Evolutionary conservation across 2,797 vertebrate genomes (phyloP), one percentile per base, ranked within the genome.

Genomic region (Taenioides sp.): DNA sequence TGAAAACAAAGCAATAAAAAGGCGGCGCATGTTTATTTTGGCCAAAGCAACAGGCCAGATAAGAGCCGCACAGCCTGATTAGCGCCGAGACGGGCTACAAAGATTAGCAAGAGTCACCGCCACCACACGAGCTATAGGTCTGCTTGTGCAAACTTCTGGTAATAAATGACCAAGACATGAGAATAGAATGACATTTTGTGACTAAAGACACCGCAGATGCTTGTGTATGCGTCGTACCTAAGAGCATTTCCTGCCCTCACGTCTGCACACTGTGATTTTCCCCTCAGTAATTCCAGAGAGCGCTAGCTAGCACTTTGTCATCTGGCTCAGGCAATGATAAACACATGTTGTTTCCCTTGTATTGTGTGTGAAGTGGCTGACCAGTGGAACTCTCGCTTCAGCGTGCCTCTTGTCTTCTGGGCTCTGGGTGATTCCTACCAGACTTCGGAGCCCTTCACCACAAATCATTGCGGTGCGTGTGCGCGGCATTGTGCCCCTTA

Each of bases 1-100:
- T 92, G 89, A 94, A 94, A 94, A 89, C 85, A 92, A 80, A 89
- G 83, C 86, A 91, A 85, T 87, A 90, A 91, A 90, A 92, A 80
- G 83, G 86, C 75, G 70, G 71, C 25, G 76, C 68, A 34, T 91
- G 87, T 92, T 95, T 95, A 84, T 92, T 91, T 94, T 95, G 92
- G 90, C 87, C 88, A 77, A 70, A 82, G 88, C 85, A 79, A 88
- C 76, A 79, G 67, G 79, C 60, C 83, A 80, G 91, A 92, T 93
- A 93, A 90, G 86, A 86, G 66, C 7, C 23, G 83, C 72, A 2
- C 34, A 18, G 73, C 77, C 84, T 92, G 92, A 92, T 92, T 92
- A 89, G 83, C 4, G 55, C 40, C 0, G 68, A 84, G 84, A 70
- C 71, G 64, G 52, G 74, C 70, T 80, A 65, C 78, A 55, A 28